A percentile compares a stretch with the other conserved stretches of the same genome.
phyloP scores from a whole-genome alignment of 2,113 vertebrate species.

The Boleophthalmus pectinirostris region DNA sequence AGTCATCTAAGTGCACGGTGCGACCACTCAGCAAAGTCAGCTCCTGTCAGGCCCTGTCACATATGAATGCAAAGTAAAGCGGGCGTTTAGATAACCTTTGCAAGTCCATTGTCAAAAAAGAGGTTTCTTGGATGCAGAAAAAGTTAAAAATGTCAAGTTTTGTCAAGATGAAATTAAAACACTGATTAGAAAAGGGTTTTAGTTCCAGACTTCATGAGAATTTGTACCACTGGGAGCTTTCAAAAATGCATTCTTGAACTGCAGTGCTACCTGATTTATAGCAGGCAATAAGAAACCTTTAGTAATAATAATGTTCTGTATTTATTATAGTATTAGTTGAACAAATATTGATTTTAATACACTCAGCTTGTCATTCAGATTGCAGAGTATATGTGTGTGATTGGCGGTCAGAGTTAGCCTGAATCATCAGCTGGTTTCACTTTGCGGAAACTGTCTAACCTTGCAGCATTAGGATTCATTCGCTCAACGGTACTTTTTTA shows the following conservation, averaged over 20 bases:
- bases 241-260: not conserved
- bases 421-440: too few species aligned
- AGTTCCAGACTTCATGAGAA: not conserved
- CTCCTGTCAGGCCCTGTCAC: not conserved
- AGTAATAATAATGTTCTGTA: not conserved
- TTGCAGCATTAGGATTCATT: too few species aligned
- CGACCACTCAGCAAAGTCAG: constrained; percentile 27
- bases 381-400: too few species aligned
- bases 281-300: too few species aligned
- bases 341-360: too few species aligned
- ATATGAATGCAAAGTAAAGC: constrained; percentile 3
- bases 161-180: not conserved
- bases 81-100: not conserved
- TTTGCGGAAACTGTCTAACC: too few species aligned
- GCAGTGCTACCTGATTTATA: not conserved
- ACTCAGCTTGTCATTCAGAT: too few species aligned
- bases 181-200: not conserved
- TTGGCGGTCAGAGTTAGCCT: too few species aligned
- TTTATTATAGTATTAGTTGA: not conserved
- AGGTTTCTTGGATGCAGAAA: constrained; percentile 5
- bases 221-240: not conserved
- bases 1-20: constrained; percentile 48
- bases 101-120: not conserved
- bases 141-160: constrained; percentile 15
- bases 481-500: too few species aligned